Conservation (phyloP, 2,888 invertebrate genomes). For the Amphipoea lucens region DNA sequence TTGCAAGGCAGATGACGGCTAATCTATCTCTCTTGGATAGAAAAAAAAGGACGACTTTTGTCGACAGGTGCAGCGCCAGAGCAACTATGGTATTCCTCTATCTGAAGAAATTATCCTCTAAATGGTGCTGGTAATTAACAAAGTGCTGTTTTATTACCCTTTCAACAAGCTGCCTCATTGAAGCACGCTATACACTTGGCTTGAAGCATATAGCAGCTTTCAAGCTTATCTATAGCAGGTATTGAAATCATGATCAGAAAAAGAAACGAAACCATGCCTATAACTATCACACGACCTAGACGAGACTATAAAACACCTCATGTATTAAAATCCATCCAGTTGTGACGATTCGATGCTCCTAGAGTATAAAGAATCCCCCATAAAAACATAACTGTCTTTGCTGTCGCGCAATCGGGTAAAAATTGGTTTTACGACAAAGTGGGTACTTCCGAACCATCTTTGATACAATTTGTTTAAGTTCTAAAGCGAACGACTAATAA, state of each 20-base stretch:
- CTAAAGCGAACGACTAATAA: neutral
- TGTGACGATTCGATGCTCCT: neutral
- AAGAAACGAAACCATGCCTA: no score
- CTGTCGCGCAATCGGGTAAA: neutral
- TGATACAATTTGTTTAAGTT: neutral
- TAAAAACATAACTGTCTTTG: neutral
- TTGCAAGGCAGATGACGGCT: slow-evolving; percentile 15
- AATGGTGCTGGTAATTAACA: slow-evolving; percentile 15
- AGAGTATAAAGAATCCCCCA: neutral
- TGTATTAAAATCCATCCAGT: neutral
- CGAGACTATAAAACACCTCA: neutral
- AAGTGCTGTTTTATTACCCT: neutral
- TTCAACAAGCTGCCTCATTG: neutral
- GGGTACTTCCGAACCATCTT: neutral
- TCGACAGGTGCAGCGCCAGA: slow-evolving; percentile 10
- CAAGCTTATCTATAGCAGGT: neutral
- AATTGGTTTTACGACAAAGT: neutral
- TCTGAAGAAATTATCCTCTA: neutral
- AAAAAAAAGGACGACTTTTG: slow-evolving; percentile 14
- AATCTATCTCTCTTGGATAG: slow-evolving; percentile 19
- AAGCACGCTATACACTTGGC: neutral
- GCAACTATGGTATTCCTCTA: neutral
- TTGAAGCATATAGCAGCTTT: neutral
- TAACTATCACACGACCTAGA: neutral
- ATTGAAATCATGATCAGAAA: no score